Percentiles rank a stretch among this genome's conserved stretches.
phyloP scores from a whole-genome alignment of 1,140 invertebrate species.

The Eupeodes corollae region DNA sequence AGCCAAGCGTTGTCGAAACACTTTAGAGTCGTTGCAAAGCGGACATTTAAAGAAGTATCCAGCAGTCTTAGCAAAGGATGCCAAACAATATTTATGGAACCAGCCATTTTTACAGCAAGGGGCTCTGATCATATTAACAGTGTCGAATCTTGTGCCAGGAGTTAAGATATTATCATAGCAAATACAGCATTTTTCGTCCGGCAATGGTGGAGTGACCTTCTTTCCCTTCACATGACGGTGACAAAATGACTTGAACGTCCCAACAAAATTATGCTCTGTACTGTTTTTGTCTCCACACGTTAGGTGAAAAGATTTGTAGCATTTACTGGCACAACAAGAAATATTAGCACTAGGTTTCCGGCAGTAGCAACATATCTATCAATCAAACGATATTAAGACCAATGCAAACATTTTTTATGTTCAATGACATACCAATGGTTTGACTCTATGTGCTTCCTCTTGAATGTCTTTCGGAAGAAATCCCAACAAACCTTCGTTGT shows the following conservation, averaged over 20 bases:
- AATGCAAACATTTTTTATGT: neutral
- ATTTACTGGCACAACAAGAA: constrained; percentile 44
- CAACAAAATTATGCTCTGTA: constrained; percentile 45
- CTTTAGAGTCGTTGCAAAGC: constrained; percentile 50
- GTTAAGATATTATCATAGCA: constrained; percentile 7
- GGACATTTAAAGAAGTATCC: constrained; percentile 60
- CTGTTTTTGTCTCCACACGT: constrained; percentile 47
- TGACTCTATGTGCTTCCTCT: constrained; percentile 43
- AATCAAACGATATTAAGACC: constrained; percentile 11
- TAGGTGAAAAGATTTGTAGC: constrained; percentile 49
- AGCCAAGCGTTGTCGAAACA: constrained; percentile 46
- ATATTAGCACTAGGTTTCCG: constrained; percentile 44
- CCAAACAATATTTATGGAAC: constrained; percentile 42
- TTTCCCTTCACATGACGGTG: constrained; percentile 19
- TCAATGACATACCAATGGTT: constrained; percentile 43
- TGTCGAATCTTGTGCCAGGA: neutral
- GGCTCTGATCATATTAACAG: constrained; percentile 10
- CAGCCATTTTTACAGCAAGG: constrained; percentile 42
- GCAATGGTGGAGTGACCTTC: neutral
- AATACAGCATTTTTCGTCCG: constrained; percentile 6
- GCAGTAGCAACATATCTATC: constrained; percentile 52
- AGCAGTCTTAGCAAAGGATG: constrained; percentile 40
- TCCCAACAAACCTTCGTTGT: constrained; percentile 48
- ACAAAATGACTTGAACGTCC: constrained; percentile 42
- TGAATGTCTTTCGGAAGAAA: constrained; percentile 49